phyloP scores from a whole-genome alignment of 2,888 invertebrate genomes.

The Magallana nippona region DNA sequence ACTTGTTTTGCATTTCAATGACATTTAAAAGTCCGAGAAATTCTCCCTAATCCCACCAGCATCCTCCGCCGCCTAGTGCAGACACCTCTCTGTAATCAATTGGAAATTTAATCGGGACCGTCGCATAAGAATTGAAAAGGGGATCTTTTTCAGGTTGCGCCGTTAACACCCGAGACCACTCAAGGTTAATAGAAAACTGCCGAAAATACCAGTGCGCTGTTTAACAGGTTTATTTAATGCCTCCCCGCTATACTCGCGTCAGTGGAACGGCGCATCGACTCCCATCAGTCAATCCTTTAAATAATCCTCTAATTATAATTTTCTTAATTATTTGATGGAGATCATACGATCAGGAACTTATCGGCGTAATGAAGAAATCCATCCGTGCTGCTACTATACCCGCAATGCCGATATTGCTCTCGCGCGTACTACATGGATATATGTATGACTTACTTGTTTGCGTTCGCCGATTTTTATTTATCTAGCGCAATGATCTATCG shows the following conservation, averaged over 20 bases:
- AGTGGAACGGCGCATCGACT: not conserved
- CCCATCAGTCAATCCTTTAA: slow-evolving; percentile 13
- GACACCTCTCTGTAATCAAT: slow-evolving; percentile 30
- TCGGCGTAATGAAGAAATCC: not conserved
- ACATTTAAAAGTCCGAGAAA: slow-evolving; percentile 28
- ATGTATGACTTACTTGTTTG: not conserved
- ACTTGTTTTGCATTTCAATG: slow-evolving; percentile 28
- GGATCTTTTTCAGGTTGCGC: slow-evolving; percentile 6
- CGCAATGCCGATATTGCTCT: not conserved
- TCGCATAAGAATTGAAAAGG: slow-evolving; percentile 27
- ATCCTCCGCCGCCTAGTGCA: not conserved
- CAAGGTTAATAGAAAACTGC: slow-evolving; percentile 33
- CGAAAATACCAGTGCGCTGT: slow-evolving; percentile 24
- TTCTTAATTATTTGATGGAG: slow-evolving; percentile 32
- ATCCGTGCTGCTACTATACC: not conserved
- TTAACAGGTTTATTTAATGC: slow-evolving; percentile 29
- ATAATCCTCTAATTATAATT: slow-evolving; percentile 22
- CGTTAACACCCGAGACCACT: slow-evolving; percentile 26
- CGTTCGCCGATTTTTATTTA: slow-evolving; percentile 7
- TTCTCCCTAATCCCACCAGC: slow-evolving; percentile 13
- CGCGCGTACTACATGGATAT: not conserved
- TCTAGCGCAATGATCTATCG: slow-evolving; percentile 16
- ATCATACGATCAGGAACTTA: not conserved
- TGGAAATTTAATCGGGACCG: slow-evolving; percentile 28
- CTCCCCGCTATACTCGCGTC: slow-evolving; percentile 16